Conservation (phyloP, 2,888 invertebrate species). For the Phaonia tiefii region DNA sequence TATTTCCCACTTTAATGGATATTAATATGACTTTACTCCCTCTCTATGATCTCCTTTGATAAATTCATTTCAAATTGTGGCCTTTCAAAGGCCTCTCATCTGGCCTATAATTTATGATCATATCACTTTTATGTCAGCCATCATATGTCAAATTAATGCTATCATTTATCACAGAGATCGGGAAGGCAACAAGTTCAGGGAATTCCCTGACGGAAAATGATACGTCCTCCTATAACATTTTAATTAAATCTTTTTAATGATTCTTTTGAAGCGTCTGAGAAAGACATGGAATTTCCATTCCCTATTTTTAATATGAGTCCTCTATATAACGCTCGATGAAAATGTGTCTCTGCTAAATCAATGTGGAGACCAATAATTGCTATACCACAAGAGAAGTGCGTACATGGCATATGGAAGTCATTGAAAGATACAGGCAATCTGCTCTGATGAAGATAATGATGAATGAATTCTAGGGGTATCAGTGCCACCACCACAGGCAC, state of each 20-base stretch:
- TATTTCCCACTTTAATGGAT: too few relatives aligned
- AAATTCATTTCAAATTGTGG: background rate
- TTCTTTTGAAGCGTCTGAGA: background rate
- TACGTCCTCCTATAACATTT: slow-evolving; percentile 16
- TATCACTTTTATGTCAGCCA: slow-evolving; percentile 29
- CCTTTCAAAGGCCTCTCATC: background rate
- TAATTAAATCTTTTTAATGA: slow-evolving; percentile 31
- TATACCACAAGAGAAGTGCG: background rate
- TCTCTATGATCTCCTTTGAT: too few relatives aligned
- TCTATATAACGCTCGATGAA: slow-evolving; percentile 38
- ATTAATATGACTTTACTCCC: too few relatives aligned
- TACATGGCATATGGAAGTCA: background rate
- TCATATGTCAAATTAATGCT: slow-evolving; percentile 22
- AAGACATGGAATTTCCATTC: background rate
- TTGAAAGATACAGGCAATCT: too few relatives aligned
- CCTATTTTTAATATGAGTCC: slow-evolving; percentile 2
- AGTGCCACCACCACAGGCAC: too few relatives aligned
- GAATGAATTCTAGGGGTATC: too few relatives aligned
- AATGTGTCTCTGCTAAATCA: slow-evolving; percentile 51
- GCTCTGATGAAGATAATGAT: background rate
- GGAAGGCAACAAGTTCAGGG: background rate
- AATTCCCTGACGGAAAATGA: background rate
- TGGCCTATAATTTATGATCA: slow-evolving; percentile 11
- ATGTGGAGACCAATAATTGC: slow-evolving; percentile 30
- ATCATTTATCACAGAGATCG: slow-evolving; percentile 11